Evolutionary conservation across 2,888 invertebrate genomes (phyloP).

Genomic region (Pherbina coryleti): DNA sequence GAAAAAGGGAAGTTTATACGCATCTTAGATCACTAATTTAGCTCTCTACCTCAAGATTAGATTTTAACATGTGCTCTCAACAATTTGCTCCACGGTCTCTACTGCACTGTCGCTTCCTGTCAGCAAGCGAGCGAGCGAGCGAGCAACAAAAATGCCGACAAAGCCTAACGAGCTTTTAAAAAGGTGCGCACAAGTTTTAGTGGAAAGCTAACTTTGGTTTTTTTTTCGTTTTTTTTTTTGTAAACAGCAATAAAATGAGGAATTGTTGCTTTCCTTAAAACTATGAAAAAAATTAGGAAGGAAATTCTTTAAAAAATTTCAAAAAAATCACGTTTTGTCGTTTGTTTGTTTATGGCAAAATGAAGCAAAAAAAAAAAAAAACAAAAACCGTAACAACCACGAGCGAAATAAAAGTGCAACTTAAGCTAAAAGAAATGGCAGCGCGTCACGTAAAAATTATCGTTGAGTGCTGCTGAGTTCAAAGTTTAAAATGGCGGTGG

Average conservation of each 20-base stretch:
- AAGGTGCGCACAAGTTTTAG: conserved; percentile 12
- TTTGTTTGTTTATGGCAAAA: conserved; percentile 9
- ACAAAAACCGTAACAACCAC: conserved; percentile 40
- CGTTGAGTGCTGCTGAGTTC: neutral
- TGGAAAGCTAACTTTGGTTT: neutral
- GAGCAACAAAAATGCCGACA: conserved; percentile 31
- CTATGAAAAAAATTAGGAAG: conserved; percentile 17
- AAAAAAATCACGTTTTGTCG: conserved; percentile 40
- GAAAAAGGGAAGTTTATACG: too few species aligned
- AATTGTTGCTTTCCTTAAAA: conserved; percentile 20
- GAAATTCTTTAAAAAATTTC: conserved; percentile 36
- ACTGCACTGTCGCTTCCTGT: neutral
- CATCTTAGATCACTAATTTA: too few species aligned
- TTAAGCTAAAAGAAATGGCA: conserved; percentile 3
- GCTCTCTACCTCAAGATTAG: too few species aligned
- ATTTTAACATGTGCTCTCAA: neutral
- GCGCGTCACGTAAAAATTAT: conserved; percentile 32
- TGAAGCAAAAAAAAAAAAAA: too few species aligned
- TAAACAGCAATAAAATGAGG: neutral
- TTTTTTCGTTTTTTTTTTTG: neutral
- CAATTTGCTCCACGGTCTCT: neutral
- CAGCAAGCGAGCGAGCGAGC: neutral
- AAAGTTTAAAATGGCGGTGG: conserved; percentile 20
- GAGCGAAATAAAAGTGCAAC: neutral
- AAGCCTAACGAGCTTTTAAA: conserved; percentile 39